Percentiles rank a stretch among this genome's conserved stretches.
phyloP scores from a whole-genome alignment of 2,113 vertebrate genomes.

The Craseonycteris thonglongyai region DNA sequence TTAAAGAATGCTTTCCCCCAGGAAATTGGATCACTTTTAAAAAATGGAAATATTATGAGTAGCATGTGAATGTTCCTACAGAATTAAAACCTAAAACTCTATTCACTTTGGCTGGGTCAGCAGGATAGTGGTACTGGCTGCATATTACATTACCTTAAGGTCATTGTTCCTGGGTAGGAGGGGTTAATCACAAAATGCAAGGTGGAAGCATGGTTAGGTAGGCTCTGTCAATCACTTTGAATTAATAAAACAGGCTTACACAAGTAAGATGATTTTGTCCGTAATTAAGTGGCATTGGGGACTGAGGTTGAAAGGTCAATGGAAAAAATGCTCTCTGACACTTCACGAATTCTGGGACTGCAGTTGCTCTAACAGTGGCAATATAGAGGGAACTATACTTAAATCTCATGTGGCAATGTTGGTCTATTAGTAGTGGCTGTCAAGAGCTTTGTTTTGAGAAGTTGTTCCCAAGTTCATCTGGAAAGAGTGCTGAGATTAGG shows the following conservation, averaged over 20 bases:
- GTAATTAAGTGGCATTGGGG: neutral
- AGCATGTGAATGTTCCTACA: neutral
- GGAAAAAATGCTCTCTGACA: neutral
- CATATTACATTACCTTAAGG: conserved; percentile 53
- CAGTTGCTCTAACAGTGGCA: neutral
- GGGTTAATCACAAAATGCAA: conserved; percentile 42
- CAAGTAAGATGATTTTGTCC: conserved; percentile 12
- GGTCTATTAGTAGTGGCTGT: neutral
- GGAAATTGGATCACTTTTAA: conserved; percentile 47
- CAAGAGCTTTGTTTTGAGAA: neutral
- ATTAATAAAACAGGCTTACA: neutral
- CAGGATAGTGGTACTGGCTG: neutral
- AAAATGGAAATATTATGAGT: conserved; percentile 45
- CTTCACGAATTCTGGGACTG: neutral
- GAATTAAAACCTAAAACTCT: neutral
- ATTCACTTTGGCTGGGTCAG: neutral
- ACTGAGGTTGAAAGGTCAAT: neutral
- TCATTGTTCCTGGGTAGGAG: conserved; percentile 28
- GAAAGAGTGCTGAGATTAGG: neutral
- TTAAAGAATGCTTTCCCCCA: conserved; percentile 25
- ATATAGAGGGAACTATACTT: neutral
- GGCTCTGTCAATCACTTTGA: conserved; percentile 3
- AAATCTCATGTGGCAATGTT: neutral
- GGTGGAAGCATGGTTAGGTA: neutral
- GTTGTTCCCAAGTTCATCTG: neutral